Base-by-base conservation (phyloP, 2,888 invertebrate species). In the Hyposoter didymator region DNA sequence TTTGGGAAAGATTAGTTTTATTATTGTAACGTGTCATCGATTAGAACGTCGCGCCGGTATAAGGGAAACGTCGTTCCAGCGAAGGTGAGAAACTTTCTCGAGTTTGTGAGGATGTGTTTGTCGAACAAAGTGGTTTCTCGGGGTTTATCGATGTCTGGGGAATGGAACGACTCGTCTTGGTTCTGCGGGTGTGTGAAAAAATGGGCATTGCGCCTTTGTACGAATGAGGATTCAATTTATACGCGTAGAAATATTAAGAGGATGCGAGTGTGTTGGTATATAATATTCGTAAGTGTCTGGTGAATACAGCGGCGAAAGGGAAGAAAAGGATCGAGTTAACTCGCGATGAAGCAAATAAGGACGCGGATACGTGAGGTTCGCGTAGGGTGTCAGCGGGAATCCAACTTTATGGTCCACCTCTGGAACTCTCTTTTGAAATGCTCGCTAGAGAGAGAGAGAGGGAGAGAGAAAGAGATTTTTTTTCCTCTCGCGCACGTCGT, bases 351-450 rank as follows among this genome's bases (percentile, higher is more conserved):
- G 76, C 47, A 47, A 69, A 79, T 52, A 72, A 75, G 73, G 70
- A 52, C 52, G 52, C 32, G 45, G 45, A 66, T 67, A 59, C 52
- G 72, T 55, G 59, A 72, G 79, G 78, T 85, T 83, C 55, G 84
- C 79, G 72, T 79, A 55, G 75, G 79, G 85, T 87, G 87, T 87
- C 87, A 88, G 88, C 88, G 88, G 85, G 88, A 88, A 88, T 88
- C 88, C 88, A 85, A 88, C 82, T 88, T 88, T 88, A 88, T 88
- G 88, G 85, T 82, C 84, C 72, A 78, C 75, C 85, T 79, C 81
- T 81, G 81, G 72, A 72, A 79, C 79, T 72, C 82, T 75, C 66
- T 52, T 82, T 79, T 82, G 83, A 75, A 78, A 79, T 83, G 72
- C 73, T 79, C 7, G 32, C 35, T 62, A 17, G 64, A 73, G 28